Evolutionary conservation across 37 sponge, comb jelly and placozoan genomes (phyloP).

Genomic region (Lycopodina hypogea): DNA sequence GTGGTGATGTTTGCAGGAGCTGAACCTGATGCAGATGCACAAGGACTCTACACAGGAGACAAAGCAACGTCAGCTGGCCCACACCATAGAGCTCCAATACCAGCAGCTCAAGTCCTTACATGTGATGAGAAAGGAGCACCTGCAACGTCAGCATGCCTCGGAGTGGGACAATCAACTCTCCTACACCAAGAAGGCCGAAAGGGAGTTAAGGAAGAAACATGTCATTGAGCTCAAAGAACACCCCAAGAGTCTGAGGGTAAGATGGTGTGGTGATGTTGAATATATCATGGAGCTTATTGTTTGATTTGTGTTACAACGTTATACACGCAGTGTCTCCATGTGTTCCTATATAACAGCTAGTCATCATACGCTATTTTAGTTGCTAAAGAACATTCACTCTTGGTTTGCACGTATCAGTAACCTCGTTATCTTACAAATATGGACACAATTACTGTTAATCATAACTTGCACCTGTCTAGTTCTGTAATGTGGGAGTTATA

Average conservation of each 20-base stretch:
- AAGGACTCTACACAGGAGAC: conserved; percentile 89
- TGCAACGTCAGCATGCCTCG: conserved; percentile 79
- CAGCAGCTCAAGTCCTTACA: conserved; percentile 88
- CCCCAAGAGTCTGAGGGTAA: conserved; percentile 90
- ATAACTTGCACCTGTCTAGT: no score
- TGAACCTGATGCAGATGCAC: conserved; percentile 87
- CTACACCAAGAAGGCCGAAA: conserved; percentile 87
- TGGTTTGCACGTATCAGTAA: no score
- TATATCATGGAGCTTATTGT: not conserved
- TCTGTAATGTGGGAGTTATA: no score
- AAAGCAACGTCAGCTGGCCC: conserved; percentile 64
- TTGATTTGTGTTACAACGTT: not conserved
- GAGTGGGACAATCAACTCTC: conserved; percentile 97
- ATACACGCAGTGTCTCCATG: not conserved
- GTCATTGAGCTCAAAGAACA: conserved; percentile 90
- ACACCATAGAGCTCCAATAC: conserved; percentile 80
- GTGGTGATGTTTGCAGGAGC: conserved; percentile 78
- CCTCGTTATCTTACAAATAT: no score
- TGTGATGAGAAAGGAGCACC: conserved; percentile 80
- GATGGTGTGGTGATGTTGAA: not conserved
- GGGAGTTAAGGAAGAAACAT: conserved; percentile 96
- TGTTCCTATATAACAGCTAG: not conserved
- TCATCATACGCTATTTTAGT: not conserved
- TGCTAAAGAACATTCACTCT: not conserved
- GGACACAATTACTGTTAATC: no score